Base-by-base conservation (phyloP, 2,888 invertebrate species). In the Drosophila formosana region DNA sequence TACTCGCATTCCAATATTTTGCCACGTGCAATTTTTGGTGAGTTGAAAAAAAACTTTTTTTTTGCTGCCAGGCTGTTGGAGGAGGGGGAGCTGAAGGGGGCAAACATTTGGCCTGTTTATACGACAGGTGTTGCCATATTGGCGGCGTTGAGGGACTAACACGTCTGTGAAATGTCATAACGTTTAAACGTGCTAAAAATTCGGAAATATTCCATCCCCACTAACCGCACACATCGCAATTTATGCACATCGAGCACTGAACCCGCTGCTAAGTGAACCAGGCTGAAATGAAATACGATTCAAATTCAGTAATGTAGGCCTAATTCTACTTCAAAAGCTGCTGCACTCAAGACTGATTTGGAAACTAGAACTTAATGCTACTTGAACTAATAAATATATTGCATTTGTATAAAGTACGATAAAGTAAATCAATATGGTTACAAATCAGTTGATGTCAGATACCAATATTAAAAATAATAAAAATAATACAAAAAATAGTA, bases 121-220 rank as follows among this genome's bases (percentile, higher is more conserved):
- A 74, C 72, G 76, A 75, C 90, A 90, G 90, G 90, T 90, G 90
- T 81, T 90, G 78, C 83, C 76, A 79, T 78, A 74, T 81, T 66
- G 70, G 64, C 37, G 56, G 80, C 74, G 81, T 86, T 82, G 78
- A 79, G 78, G 88, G 80, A 83, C 82, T 80, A 76, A 77, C 84
- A 86, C 82, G 86, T 88, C 75, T 88, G 78, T 76, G 74, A 88
- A 84, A 88, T 89, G 90, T 90, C 89, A 90, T 89, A 90, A 90
- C 90, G 90, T 82, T 90, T 82, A 90, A 90, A 90, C 90, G 90
- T 90, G 90, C 77, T 66, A 69, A 78, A 88, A 82, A 88, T 88
- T 78, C 73, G 63, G 63, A 83, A 85, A 82, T 75, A 41, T 45
- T 37, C n/a, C 37, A 37, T 11, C 4, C 37, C 11, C 34, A 26